Conservation (phyloP, 2,113 vertebrate genomes). For the Hystrix brachyura region DNA sequence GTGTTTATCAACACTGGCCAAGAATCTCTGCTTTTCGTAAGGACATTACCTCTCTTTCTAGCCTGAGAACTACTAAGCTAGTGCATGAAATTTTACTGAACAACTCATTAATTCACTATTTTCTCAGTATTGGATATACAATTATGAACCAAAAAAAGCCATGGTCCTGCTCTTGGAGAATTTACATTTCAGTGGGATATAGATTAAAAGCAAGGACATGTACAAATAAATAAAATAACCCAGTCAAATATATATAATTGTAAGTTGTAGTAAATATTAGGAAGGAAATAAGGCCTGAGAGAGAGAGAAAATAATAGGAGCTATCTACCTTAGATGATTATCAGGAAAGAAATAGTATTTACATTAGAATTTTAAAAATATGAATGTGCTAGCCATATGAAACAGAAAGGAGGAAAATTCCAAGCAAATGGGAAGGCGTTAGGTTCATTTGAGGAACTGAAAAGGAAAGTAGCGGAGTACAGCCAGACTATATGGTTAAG, state of each 20-base stretch:
- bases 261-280: slow-evolving; percentile 38
- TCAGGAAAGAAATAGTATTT: slow-evolving; percentile 7
- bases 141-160: slow-evolving; percentile 52
- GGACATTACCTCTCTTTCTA: not conserved
- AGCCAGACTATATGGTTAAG: not conserved
- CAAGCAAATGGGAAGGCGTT: not conserved
- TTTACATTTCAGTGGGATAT: not conserved
- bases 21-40: not conserved
- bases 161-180: not conserved
- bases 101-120: not conserved
- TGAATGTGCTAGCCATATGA: not conserved
- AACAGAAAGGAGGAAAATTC: slow-evolving; percentile 4
- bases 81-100: not conserved
- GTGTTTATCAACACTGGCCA: not conserved
- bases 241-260: slow-evolving; percentile 14
- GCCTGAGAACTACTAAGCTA: not conserved
- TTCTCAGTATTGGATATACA: not conserved
- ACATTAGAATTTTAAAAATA: not conserved
- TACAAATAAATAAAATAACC: slow-evolving; percentile 1
- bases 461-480: not conserved
- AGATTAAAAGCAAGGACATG: slow-evolving; percentile 1
- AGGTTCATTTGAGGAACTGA: not conserved
- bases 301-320: not conserved
- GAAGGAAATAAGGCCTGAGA: not conserved
- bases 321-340: not conserved